Evolutionary conservation across 2,888 invertebrate species (phyloP).

Genomic region (Drosophila paranaensis): DNA sequence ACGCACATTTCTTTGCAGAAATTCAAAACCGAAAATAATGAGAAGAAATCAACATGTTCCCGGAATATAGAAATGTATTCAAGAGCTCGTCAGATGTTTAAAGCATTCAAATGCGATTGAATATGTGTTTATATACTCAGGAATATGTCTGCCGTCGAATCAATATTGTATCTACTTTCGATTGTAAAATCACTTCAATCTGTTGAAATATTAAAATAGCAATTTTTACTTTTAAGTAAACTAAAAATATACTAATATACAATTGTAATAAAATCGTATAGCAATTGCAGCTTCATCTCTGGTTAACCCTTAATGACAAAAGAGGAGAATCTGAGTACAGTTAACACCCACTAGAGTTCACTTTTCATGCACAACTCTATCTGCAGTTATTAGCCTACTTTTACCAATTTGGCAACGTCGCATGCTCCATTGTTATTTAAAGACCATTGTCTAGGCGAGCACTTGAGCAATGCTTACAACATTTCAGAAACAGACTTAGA

Average conservation of each 20-base stretch:
- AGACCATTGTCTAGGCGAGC: slow-evolving; percentile 49
- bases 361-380: slow-evolving; percentile 19
- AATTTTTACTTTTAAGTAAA: neutral
- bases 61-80: neutral
- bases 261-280: neutral
- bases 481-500: slow-evolving; percentile 60
- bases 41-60: neutral
- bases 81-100: neutral
- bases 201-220: neutral
- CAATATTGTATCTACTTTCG: neutral
- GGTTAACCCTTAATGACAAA: neutral
- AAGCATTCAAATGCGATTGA: neutral
- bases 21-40: neutral
- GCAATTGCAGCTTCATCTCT: neutral
- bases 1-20: slow-evolving; percentile 29
- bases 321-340: neutral
- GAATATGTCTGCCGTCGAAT: neutral
- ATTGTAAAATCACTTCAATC: neutral
- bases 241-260: neutral
- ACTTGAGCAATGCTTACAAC: slow-evolving; percentile 64
- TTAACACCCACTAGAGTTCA: neutral
- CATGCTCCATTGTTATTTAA: slow-evolving; percentile 48
- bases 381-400: slow-evolving; percentile 67
- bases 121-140: neutral
- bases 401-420: slow-evolving; percentile 59